Base-by-base conservation (phyloP, 2,888 invertebrate species). In the Melipona beecheii region DNA sequence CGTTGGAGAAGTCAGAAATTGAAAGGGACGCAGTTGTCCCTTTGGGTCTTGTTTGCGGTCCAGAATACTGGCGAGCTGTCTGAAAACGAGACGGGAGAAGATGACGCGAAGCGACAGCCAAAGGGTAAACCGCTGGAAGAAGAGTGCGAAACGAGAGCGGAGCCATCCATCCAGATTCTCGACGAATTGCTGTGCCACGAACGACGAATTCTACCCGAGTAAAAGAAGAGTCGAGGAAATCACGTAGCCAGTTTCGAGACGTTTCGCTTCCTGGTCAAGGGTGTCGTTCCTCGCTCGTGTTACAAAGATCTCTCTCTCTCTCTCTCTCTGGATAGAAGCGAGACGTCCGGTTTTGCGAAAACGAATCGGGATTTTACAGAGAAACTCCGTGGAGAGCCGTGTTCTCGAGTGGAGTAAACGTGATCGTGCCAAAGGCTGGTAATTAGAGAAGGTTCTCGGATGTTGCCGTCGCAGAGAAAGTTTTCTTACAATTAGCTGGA, bases 161-260 rank as follows among this genome's bases (percentile, higher is more conserved):
- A 11, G 27, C 4, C 52, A 27, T 60, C 21, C 36, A 21, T 31
- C 31, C 31, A 43, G 19, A 60, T 43, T 24, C n/a, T 27, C 60
- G 24, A 9, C n/a, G 49, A 43, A 21, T 13, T 52, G 21, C 31
- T 31, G 31, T 31, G 17, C 72, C 71, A 50, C 62, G 72, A 81
- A 64, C 69, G 72, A 78, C 78, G 72, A 78, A 72, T 78, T 62
- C 78, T 62, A 56, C 13, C n/a, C 2, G 69, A 31, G 19, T 49
- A 19, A 58, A 9, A 9, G 2, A 11, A 43, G 11, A 70, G 52
- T 43, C 68, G 66, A 11, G 60, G 54, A 69, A 69, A 69, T 81
- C 81, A 69, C 78, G 78, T 62, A 66, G 60, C 5, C 31, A 62
- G 49, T 56, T 64, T 78, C 72, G 77, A 73, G 69, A 43, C 68